Percentiles rank a stretch among this genome's conserved stretches.
phyloP scores from a whole-genome alignment of 1,140 invertebrate genomes.

The Dendroctonus ponderosae region DNA sequence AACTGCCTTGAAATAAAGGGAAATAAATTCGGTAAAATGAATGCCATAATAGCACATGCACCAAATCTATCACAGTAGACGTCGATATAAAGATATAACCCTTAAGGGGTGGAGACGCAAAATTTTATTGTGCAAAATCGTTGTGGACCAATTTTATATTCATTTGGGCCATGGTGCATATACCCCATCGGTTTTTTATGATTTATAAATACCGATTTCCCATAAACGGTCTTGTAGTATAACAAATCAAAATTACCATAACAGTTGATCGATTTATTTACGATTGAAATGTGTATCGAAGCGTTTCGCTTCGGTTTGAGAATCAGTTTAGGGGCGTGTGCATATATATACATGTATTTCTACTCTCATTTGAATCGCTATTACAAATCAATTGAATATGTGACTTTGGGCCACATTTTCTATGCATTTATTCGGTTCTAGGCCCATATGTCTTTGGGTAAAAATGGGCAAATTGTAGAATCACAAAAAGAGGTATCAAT shows the following conservation, averaged over 20 bases:
- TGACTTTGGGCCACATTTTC: constrained; percentile 23
- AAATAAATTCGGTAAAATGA: constrained; percentile 23
- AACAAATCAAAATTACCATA: constrained; percentile 42
- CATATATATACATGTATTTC: constrained; percentile 36
- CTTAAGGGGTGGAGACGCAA: constrained; percentile 36
- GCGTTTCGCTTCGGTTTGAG: constrained; percentile 35
- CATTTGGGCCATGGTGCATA: constrained; percentile 36
- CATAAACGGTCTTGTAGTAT: constrained; percentile 42
- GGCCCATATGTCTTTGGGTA: constrained; percentile 26
- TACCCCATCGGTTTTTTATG: constrained; percentile 38
- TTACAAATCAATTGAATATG: constrained; percentile 32
- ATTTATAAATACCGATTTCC: constrained; percentile 41
- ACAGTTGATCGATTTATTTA: constrained; percentile 43
- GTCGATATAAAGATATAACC: constrained; percentile 40
- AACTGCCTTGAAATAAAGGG: constrained; percentile 9
- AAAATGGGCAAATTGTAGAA: constrained; percentile 3
- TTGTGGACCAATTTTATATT: constrained; percentile 39
- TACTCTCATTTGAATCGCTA: constrained; percentile 38
- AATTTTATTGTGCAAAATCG: constrained; percentile 35
- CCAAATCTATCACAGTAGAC: constrained; percentile 28
- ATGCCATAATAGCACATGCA: constrained; percentile 35
- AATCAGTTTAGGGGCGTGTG: constrained; percentile 40
- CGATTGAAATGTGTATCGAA: constrained; percentile 40
- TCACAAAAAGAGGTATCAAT: constrained; percentile 34
- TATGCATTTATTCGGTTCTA: constrained; percentile 40